phyloP scores from a whole-genome alignment of 2,113 vertebrate species.

The Anhinga rufa region DNA sequence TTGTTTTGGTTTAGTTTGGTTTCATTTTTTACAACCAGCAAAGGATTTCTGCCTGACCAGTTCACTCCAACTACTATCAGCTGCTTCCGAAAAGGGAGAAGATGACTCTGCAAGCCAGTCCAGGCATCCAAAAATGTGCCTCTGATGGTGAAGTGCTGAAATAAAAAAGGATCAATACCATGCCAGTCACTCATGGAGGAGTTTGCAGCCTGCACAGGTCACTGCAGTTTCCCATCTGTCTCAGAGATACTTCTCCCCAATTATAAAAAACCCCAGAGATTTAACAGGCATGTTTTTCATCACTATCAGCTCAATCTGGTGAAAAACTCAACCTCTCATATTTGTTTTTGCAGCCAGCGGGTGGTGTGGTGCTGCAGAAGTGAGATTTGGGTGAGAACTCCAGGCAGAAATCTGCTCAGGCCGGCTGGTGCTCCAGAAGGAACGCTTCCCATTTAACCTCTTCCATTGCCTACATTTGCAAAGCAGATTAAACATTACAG shows the following conservation, averaged over 20 bases:
- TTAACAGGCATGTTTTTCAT: slow-evolving; percentile 65
- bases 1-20: neutral
- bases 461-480: slow-evolving; percentile 31
- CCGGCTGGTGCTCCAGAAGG: slow-evolving; percentile 62
- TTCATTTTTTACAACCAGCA: neutral
- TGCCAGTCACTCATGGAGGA: neutral
- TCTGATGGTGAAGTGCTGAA: neutral
- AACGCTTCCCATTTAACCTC: slow-evolving; percentile 56
- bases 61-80: neutral
- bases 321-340: slow-evolving; percentile 54
- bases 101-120: neutral
- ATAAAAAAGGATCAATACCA: slow-evolving; percentile 22
- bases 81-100: neutral
- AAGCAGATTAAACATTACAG: slow-evolving; percentile 39
- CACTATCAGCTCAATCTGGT: slow-evolving; percentile 55
- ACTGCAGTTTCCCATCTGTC: slow-evolving; percentile 54
- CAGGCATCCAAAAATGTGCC: neutral
- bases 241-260: slow-evolving; percentile 8
- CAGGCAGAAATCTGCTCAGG: slow-evolving; percentile 54
- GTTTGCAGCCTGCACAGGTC: slow-evolving; percentile 3
- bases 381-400: slow-evolving; percentile 55
- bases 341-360: slow-evolving; percentile 64
- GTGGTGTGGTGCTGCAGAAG: slow-evolving; percentile 52
- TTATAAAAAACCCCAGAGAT: slow-evolving; percentile 48
- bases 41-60: neutral